Evolutionary conservation across 2,888 invertebrate species (phyloP).

Genomic region (Lepidonotus clava): DNA sequence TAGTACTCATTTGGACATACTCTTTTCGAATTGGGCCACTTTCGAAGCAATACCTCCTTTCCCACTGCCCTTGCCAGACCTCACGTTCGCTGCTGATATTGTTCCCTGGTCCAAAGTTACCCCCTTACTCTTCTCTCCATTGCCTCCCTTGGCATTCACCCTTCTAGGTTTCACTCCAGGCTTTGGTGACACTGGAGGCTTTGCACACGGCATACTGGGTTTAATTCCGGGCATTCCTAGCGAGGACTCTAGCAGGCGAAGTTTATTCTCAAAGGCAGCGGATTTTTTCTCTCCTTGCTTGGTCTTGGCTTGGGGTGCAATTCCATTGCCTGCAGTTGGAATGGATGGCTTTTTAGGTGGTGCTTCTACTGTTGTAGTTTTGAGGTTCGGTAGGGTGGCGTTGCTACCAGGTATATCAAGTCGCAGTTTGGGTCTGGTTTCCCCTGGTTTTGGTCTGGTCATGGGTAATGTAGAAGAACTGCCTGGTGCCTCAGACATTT

Average conservation of each 20-base stretch:
- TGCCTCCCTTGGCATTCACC: neutral
- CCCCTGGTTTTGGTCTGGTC: no score
- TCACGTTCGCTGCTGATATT: no score
- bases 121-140: neutral
- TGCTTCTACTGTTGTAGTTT: neutral
- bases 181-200: neutral
- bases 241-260: neutral
- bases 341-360: no score
- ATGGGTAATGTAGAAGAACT: no score
- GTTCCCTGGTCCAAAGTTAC: neutral
- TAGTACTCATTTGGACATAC: no score
- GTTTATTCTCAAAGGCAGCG: neutral
- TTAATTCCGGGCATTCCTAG: neutral
- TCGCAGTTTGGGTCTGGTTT: no score
- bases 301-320: no score
- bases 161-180: neutral
- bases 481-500: no score
- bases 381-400: neutral
- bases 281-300: neutral
- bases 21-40: conserved; percentile 12
- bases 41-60: neutral
- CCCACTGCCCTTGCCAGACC: neutral
- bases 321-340: no score
- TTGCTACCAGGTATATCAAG: neutral
- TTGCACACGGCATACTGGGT: neutral